These are phyloP conservation scores for Amphipyra tragopoginis DNA, from an alignment of 2,888 invertebrate species.

Conservation along the genomic window DNA sequence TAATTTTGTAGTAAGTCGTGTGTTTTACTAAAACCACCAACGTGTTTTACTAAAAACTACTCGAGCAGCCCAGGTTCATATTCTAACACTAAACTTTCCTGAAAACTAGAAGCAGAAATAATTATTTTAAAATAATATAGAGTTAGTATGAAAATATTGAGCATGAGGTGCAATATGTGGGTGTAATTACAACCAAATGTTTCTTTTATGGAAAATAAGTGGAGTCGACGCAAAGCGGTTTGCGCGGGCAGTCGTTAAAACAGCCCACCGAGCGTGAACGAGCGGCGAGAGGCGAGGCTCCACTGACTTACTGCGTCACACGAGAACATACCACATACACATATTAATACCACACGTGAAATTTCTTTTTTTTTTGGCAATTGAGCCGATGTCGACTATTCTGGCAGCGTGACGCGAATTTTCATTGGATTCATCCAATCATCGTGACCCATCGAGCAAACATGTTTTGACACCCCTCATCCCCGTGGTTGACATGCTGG, in stretches of 20 bases:
- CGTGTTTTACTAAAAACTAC: too few relatives aligned
- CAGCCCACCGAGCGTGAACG: slow-evolving; percentile 55
- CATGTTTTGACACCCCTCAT: too few relatives aligned
- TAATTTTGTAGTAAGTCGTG: too few relatives aligned
- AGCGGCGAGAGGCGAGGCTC: neutral
- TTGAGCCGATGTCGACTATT: too few relatives aligned
- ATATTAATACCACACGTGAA: neutral
- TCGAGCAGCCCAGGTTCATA: neutral
- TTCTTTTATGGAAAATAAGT: slow-evolving; percentile 57
- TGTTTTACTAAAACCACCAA: too few relatives aligned
- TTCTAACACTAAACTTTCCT: neutral
- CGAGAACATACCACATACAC: too few relatives aligned
- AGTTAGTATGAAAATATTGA: slow-evolving; percentile 22
- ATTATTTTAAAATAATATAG: slow-evolving; percentile 20
- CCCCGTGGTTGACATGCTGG: too few relatives aligned
- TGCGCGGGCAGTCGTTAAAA: slow-evolving; percentile 53
- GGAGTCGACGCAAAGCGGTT: slow-evolving; percentile 42
- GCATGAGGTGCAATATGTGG: slow-evolving; percentile 23
- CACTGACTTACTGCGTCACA: slow-evolving; percentile 10
- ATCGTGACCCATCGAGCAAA: too few relatives aligned
- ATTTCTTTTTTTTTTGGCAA: too few relatives aligned
- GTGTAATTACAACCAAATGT: slow-evolving; percentile 56
- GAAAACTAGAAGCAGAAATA: slow-evolving; percentile 11
- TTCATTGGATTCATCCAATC: too few relatives aligned
- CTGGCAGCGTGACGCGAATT: too few relatives aligned